phyloP scores from a whole-genome alignment of 2,113 vertebrate species.

The Mus pahari region DNA sequence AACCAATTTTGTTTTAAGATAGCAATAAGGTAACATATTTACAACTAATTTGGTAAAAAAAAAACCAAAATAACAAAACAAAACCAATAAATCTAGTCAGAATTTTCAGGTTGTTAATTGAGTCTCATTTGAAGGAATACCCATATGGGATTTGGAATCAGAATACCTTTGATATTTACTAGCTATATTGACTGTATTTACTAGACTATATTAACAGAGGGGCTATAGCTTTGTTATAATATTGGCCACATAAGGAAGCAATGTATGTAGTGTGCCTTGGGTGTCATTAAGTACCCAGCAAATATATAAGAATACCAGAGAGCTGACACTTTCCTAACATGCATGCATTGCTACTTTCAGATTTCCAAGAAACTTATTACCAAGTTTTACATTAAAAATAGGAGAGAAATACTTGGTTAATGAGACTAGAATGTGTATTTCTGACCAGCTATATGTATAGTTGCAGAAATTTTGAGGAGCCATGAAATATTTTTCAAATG shows the following conservation, averaged over 20 bases:
- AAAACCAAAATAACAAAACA: conserved; percentile 51
- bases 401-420: conserved; percentile 11
- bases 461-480: conserved; percentile 32
- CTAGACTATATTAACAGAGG: conserved; percentile 36
- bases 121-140: background rate
- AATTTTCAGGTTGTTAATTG: conserved; percentile 46
- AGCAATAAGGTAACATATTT: background rate
- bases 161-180: background rate
- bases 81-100: conserved; percentile 6
- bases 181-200: conserved; percentile 14
- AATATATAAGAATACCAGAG: background rate
- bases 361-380: conserved; percentile 32
- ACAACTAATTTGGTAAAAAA: background rate
- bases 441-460: background rate
- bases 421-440: conserved; percentile 4
- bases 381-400: background rate
- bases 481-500: conserved; percentile 5
- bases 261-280: background rate
- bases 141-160: background rate
- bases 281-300: background rate
- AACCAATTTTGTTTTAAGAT: conserved; percentile 14
- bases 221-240: conserved; percentile 27
- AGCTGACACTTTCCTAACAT: background rate
- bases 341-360: conserved; percentile 5
- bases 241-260: background rate